phyloP scores from a whole-genome alignment of 2,113 vertebrate genomes.

The Ailuropoda melanoleuca region DNA sequence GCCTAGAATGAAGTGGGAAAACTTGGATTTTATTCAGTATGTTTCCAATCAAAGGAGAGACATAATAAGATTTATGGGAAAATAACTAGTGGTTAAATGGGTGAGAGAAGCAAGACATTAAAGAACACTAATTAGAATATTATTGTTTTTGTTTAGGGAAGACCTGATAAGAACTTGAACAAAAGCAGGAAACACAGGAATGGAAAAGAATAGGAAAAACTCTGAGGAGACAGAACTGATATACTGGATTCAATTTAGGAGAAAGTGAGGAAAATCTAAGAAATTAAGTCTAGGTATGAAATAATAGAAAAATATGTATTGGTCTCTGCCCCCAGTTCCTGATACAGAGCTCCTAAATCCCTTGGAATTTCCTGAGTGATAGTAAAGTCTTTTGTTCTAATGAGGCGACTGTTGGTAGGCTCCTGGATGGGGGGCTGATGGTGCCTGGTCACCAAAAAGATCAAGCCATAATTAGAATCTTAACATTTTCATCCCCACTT shows the following conservation, averaged over 20 bases:
- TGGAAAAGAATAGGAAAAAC: neutral
- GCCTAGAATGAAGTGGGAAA: neutral
- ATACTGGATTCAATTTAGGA: neutral
- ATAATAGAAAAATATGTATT: neutral
- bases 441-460: neutral
- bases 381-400: neutral
- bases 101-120: slow-evolving; percentile 3
- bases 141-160: neutral
- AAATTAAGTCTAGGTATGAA: neutral
- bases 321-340: neutral
- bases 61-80: neutral
- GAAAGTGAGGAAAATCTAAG: neutral
- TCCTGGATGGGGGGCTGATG: neutral
- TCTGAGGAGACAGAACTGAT: neutral
- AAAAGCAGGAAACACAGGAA: neutral
- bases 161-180: neutral
- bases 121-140: neutral
- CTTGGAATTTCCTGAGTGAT: neutral
- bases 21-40: neutral
- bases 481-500: neutral
- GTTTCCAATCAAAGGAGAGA: neutral
- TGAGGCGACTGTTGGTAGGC: neutral
- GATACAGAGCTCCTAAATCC: neutral
- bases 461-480: neutral
- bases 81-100: slow-evolving; percentile 6